Conservation (phyloP, 2,797 vertebrate species). For the Cichlasoma orientale region DNA sequence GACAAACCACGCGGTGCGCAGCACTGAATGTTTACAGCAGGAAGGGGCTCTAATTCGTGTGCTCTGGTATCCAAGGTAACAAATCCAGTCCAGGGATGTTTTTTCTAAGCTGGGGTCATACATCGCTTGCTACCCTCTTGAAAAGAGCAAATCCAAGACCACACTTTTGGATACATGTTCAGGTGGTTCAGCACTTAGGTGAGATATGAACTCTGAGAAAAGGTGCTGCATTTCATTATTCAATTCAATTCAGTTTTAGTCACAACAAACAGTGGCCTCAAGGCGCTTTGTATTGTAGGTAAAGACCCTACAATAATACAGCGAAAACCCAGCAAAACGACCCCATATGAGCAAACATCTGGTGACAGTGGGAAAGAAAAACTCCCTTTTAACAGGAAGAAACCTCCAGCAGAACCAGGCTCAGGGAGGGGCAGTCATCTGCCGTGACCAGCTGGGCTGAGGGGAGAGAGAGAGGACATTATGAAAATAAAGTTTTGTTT, state of each 20-base stretch:
- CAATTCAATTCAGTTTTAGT: too few relatives aligned
- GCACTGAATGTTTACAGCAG: slow-evolving; percentile 5
- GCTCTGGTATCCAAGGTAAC: slow-evolving; percentile 51
- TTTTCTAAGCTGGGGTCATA: slow-evolving; percentile 38
- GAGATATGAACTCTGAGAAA: background rate
- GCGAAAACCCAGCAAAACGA: too few relatives aligned
- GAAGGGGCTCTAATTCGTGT: slow-evolving; percentile 29
- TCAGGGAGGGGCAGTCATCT: too few relatives aligned
- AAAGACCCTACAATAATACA: too few relatives aligned
- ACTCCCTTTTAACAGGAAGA: too few relatives aligned
- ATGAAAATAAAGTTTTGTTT: background rate
- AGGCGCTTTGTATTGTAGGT: too few relatives aligned
- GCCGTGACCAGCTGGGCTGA: too few relatives aligned
- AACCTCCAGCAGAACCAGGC: too few relatives aligned
- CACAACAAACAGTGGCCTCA: too few relatives aligned
- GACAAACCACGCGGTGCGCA: background rate
- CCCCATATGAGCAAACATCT: too few relatives aligned
- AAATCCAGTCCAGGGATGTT: slow-evolving; percentile 35
- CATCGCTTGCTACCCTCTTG: slow-evolving; percentile 34
- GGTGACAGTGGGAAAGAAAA: too few relatives aligned
- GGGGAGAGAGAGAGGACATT: too few relatives aligned
- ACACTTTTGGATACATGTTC: background rate
- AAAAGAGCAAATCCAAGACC: slow-evolving; percentile 56
- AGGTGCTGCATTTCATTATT: background rate
- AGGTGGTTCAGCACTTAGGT: background rate